Evolutionary conservation across 37 sponge, comb jelly and placozoan species (phyloP).

Genomic region (Bolinopsis microptera): DNA sequence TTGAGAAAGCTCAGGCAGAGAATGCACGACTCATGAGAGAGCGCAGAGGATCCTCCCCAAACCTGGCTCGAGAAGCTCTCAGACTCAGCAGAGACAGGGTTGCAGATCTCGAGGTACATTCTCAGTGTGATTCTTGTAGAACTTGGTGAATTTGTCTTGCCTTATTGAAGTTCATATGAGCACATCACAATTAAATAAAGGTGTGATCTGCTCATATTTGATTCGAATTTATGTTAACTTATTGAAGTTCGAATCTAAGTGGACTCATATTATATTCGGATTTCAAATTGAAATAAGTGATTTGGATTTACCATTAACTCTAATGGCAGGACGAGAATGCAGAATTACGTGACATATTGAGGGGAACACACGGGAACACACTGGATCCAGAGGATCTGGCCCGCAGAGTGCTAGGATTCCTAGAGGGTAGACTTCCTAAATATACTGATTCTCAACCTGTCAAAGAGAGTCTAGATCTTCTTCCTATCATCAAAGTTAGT

Average conservation of each 20-base stretch:
- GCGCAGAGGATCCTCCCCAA: not conserved
- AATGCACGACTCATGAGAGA: constrained; percentile 25
- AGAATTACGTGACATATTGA: constrained; percentile 15
- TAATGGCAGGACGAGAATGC: constrained; percentile 48
- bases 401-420: constrained; percentile 5
- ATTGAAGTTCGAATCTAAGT: no score
- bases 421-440: constrained; percentile 30
- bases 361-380: not conserved
- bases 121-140: no score
- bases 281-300: no score
- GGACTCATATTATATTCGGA: no score
- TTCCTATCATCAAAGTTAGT: constrained; percentile 37
- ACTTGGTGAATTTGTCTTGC: no score
- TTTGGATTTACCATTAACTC: no score
- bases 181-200: no score
- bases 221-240: no score
- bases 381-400: constrained; percentile 5
- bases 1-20: constrained; percentile 39
- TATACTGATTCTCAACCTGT: not conserved
- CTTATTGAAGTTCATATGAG: no score
- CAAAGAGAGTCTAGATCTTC: not conserved
- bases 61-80: not conserved
- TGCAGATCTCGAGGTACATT: not conserved
- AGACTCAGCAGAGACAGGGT: not conserved
- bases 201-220: no score